A percentile compares a stretch with the other conserved stretches of the same genome.
phyloP scores from a whole-genome alignment of 2,888 invertebrate genomes.

The Macropis europaea region DNA sequence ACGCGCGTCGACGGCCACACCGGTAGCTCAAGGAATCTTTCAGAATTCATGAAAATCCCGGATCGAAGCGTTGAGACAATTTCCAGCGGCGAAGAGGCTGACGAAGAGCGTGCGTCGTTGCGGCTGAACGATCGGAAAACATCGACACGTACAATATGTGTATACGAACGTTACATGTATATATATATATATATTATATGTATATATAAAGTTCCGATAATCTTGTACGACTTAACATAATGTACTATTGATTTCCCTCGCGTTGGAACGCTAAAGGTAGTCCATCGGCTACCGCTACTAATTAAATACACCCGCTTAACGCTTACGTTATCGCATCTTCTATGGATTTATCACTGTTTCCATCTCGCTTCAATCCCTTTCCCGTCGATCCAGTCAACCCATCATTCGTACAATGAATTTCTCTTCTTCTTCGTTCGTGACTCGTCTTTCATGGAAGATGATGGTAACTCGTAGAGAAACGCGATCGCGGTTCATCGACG shows the following conservation, averaged over 20 bases:
- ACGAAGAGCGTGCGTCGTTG: constrained; percentile 23
- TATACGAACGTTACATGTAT: constrained; percentile 30
- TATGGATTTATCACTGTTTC: constrained; percentile 41
- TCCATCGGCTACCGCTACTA: constrained; percentile 22
- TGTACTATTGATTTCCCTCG: constrained; percentile 44
- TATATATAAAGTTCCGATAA: constrained; percentile 37
- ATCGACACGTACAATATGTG: constrained; percentile 33
- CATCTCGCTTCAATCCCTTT: constrained; percentile 20
- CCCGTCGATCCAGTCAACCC: constrained; percentile 36
- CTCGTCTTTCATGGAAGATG: background rate
- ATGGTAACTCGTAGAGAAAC: constrained; percentile 39
- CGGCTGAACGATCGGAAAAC: constrained; percentile 44
- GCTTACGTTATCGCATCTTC: constrained; percentile 28
- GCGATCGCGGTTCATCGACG: constrained; percentile 26
- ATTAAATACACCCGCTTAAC: constrained; percentile 35
- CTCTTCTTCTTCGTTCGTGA: background rate
- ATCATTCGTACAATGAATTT: background rate
- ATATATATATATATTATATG: background rate
- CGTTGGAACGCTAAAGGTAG: constrained; percentile 26
- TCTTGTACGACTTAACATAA: constrained; percentile 42
- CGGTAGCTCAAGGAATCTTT: background rate
- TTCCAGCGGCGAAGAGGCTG: constrained; percentile 7
- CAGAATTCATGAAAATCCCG: background rate
- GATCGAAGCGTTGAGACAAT: background rate
- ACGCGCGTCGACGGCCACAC: constrained; percentile 4